Conservation (phyloP, 2,888 invertebrate species). For the Lasioglossum zephyrum region DNA sequence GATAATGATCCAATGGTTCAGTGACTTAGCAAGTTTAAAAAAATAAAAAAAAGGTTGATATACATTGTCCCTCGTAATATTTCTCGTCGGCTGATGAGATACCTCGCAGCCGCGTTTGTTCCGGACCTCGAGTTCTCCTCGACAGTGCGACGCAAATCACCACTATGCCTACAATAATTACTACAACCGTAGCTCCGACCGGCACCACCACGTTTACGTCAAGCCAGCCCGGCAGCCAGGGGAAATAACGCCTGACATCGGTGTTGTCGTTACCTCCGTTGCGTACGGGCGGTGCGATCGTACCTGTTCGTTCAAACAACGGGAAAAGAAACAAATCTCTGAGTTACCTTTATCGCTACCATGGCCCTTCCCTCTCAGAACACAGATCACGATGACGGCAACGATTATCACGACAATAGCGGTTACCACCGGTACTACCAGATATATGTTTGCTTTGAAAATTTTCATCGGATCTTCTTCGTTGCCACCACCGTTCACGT, state of each 20-base stretch:
- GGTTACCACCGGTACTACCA: conserved; percentile 96
- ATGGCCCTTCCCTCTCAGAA: conserved; percentile 93
- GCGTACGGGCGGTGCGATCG: conserved; percentile 91
- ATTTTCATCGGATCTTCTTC: conserved; percentile 93
- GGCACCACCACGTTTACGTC: conserved; percentile 96
- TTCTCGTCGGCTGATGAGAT: conserved; percentile 84
- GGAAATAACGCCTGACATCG: conserved; percentile 86
- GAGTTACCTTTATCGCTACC: conserved; percentile 89
- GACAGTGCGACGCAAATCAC: conserved; percentile 96
- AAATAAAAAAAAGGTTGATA: conserved; percentile 76
- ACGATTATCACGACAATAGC: conserved; percentile 96
- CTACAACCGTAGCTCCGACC: conserved; percentile 94
- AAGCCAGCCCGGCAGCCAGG: conserved; percentile 94
- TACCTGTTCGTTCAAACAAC: conserved; percentile 86
- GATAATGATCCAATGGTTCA: conserved; percentile 40
- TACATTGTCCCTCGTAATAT: conserved; percentile 85
- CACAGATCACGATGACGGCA: conserved; percentile 96
- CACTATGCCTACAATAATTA: conserved; percentile 94
- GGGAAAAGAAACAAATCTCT: conserved; percentile 76
- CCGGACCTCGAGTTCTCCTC: conserved; percentile 89
- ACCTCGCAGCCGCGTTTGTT: conserved; percentile 92
- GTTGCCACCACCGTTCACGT: conserved; percentile 86
- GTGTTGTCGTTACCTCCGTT: conserved; percentile 84
- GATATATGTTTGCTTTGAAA: conserved; percentile 95
- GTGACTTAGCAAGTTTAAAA: conserved; percentile 64